Conservation (phyloP, 2,113 vertebrate genomes). For the Chloebia gouldiae region DNA sequence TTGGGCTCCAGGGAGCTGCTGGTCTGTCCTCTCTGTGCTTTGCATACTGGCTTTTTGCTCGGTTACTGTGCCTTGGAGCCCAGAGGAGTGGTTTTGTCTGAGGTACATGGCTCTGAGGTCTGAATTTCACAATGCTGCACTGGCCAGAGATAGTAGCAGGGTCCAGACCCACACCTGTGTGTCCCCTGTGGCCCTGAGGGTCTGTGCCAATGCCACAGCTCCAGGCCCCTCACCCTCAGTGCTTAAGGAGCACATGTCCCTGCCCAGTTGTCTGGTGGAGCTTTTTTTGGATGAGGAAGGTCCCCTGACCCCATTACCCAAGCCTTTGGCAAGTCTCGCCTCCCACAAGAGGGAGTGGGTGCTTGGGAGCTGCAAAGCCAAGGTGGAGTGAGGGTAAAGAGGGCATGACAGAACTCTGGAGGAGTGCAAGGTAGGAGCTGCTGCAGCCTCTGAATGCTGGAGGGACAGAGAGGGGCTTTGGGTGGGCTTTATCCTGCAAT, state of each 20-base stretch:
- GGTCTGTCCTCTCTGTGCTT: neutral
- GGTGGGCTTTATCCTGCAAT: neutral
- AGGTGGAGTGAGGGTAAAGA: neutral
- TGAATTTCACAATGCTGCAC: neutral
- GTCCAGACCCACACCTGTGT: neutral
- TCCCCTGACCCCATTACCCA: fast-evolving
- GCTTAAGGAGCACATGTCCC: too few relatives aligned
- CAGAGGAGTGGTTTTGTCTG: neutral
- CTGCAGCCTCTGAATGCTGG: neutral
- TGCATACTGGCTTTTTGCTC: neutral
- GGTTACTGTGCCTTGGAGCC: neutral
- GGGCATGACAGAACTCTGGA: neutral
- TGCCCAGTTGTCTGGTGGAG: neutral
- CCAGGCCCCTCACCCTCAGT: too few relatives aligned
- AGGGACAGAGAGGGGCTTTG: neutral
- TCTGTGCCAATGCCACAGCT: neutral
- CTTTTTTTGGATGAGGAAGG: neutral
- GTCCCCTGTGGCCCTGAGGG: neutral
- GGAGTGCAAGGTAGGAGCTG: neutral
- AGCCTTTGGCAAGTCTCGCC: neutral
- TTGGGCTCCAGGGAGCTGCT: neutral
- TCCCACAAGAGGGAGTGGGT: neutral
- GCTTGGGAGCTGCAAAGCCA: neutral
- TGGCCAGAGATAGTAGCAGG: neutral
- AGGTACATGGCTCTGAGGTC: fast-evolving